Evolutionary conservation across 1,140 invertebrate genomes (phyloP), one percentile per base, ranked within the genome.

Genomic region (Oreohelix idahoensis): DNA sequence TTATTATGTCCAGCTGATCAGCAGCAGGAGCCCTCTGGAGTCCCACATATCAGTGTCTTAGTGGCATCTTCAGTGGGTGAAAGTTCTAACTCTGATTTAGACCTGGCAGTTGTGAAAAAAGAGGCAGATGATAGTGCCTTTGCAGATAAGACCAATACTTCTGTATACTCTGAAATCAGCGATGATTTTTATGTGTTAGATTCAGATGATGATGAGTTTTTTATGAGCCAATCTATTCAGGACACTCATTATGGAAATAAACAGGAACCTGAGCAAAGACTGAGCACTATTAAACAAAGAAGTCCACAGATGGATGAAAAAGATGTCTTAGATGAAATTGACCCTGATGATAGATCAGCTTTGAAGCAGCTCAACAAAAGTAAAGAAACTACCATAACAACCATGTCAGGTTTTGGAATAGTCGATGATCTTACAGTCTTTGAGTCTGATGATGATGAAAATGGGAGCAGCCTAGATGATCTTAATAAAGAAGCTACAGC

Each of bases 191-290:
- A 66, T 66, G 29, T 66, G 29, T 32, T 66, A 66, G 63, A 66
- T 66, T 66, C 63, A 66, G 63, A 66, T 66, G 63, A 66, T 66
- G 63, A 66, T 32, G 63, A 66, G 63, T 66, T 66, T 66, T 66
- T 66, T 23, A 8, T 10, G 5, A 66, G n/a, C 29, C 63, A 66
- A n/a, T 66, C 63, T 32, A 35, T 66, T 32, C 51, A 10, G 20
- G 1, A 11, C 11, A 32, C 29, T 32, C 5, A 66, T 17, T 35
- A 13, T 32, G 1, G 20, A 32, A 35, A 17, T 8, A 66, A 66
- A 66, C 2, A 66, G n/a, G 63, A 32, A 66, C 5, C 11, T 66
- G 63, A 32, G 5, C 63, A 66, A 23, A 23, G 23, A 5, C 5
- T 58, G 53, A n/a, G 26, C 53, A 58, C 13, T 58, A 5, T 5